A percentile compares a stretch with the other conserved stretches of the same genome.
Conservation (phyloP, 1,140 invertebrate species). For the Drosophila littoralis region DNA sequence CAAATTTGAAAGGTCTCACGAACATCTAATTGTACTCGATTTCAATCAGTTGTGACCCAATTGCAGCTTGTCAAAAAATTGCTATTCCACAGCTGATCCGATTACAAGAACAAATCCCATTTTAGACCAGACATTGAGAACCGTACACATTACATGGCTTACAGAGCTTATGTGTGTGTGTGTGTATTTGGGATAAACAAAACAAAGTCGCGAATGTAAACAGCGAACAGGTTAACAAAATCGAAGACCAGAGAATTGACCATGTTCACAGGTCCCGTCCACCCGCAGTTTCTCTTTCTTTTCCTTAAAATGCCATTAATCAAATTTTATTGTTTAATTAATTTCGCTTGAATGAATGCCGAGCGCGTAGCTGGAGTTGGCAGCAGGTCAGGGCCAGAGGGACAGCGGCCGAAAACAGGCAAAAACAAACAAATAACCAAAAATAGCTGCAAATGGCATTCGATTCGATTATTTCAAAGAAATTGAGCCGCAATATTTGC, state of each 20-base stretch:
- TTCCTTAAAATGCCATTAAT: conserved; percentile 69
- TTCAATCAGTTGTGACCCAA: conserved; percentile 12
- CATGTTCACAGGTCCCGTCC: conserved; percentile 17
- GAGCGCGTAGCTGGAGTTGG: conserved; percentile 26
- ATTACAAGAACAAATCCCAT: conserved; percentile 20
- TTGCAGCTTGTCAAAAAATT: conserved; percentile 7
- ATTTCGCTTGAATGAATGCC: conserved; percentile 75
- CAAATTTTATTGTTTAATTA: conserved; percentile 82
- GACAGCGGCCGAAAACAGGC: conserved; percentile 1
- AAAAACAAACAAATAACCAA: conserved; percentile 73
- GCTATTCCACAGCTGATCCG: conserved; percentile 19
- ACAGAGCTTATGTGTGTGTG: conserved; percentile 30
- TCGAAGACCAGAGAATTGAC: conserved; percentile 23
- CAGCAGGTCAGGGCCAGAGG: conserved; percentile 2
- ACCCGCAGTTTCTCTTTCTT: background rate
- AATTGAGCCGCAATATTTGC: conserved; percentile 54
- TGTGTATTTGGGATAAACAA: conserved; percentile 19
- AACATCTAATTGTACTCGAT: background rate
- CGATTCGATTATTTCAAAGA: conserved; percentile 66
- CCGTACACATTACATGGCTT: conserved; percentile 23
- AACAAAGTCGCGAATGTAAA: conserved; percentile 54
- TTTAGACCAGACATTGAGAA: conserved; percentile 20
- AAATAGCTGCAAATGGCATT: conserved; percentile 70
- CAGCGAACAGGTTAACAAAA: conserved; percentile 66
- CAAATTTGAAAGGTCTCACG: background rate